These are phyloP conservation scores for Bellardia bayeri DNA, from an alignment of 2,888 invertebrate genomes.

Conservation along the genomic window DNA sequence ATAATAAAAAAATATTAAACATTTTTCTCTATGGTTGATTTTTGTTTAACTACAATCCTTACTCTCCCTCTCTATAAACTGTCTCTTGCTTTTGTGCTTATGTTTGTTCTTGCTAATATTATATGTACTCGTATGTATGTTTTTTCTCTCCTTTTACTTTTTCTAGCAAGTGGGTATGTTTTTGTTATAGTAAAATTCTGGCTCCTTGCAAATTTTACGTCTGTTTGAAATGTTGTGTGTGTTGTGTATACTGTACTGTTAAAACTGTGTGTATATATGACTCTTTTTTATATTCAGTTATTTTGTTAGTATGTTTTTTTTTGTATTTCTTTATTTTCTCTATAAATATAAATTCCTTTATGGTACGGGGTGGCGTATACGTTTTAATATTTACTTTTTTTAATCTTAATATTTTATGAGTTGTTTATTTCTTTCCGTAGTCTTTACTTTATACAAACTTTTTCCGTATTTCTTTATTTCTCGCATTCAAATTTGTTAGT, in stretches of 20 bases:
- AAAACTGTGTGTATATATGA: constrained; percentile 64
- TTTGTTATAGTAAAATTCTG: constrained; percentile 21
- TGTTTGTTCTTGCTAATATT: background rate
- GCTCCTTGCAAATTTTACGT: background rate
- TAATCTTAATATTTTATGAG: background rate
- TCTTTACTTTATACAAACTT: constrained; percentile 10
- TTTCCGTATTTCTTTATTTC: constrained; percentile 13
- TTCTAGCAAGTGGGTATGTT: constrained; percentile 1
- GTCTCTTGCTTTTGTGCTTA: constrained; percentile 4
- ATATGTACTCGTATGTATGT: background rate
- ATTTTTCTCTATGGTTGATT: constrained; percentile 38
- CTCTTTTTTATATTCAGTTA: background rate
- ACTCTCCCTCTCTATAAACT: background rate
- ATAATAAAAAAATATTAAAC: constrained; percentile 41
- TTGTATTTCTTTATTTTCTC: constrained; percentile 21
- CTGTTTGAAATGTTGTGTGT: background rate
- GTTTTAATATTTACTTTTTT: constrained; percentile 42
- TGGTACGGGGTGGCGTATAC: constrained; percentile 59
- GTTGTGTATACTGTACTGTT: constrained; percentile 28
- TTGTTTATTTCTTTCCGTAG: constrained; percentile 3
- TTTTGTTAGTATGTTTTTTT: constrained; percentile 4
- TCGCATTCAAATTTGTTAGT: constrained; percentile 14
- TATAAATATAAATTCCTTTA: constrained; percentile 18
- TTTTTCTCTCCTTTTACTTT: background rate
- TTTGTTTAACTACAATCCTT: constrained; percentile 23